Conservation (phyloP, 2,797 vertebrate genomes). For the Tenualosa thibaudeaui region DNA sequence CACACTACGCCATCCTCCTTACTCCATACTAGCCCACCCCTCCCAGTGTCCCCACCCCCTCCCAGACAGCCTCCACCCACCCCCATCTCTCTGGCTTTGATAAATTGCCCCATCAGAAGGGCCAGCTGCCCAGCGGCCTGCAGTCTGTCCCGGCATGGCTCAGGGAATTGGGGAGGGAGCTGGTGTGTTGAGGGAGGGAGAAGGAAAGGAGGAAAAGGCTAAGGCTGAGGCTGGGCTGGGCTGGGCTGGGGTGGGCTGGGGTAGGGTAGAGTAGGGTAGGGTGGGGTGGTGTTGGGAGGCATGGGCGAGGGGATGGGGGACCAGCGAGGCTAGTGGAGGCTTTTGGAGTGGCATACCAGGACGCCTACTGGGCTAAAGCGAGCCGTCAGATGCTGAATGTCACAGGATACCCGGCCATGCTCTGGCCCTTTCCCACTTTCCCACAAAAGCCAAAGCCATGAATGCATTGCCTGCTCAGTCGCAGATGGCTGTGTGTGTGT, state of each 20-base stretch:
- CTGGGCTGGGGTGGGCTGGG: no score
- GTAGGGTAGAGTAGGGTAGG: no score
- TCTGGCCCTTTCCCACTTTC: constrained; percentile 12
- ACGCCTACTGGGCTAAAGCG: constrained; percentile 5
- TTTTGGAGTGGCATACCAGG: constrained; percentile 21
- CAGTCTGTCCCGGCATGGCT: constrained; percentile 35
- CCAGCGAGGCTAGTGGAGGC: background rate
- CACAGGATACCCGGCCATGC: constrained; percentile 7
- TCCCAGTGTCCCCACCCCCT: background rate
- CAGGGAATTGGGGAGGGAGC: constrained; percentile 4
- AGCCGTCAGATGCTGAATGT: constrained; percentile 16
- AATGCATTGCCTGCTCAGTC: constrained; percentile 69
- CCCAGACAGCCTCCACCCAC: background rate
- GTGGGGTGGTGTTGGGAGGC: no score
- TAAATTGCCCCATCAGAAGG: constrained; percentile 29
- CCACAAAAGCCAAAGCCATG: constrained; percentile 43
- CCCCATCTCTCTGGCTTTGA: constrained; percentile 13
- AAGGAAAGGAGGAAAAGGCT: background rate
- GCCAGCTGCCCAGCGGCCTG: constrained; percentile 35
- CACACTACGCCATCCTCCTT: background rate
- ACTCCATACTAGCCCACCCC: background rate
- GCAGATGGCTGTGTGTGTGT: constrained; percentile 38
- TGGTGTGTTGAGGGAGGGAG: background rate
- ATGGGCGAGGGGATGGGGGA: background rate
- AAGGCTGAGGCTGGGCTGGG: background rate